Evolutionary conservation across 2,797 vertebrate genomes (phyloP), one percentile per base, ranked within the genome.

Genomic region (Coregonus sp.): DNA sequence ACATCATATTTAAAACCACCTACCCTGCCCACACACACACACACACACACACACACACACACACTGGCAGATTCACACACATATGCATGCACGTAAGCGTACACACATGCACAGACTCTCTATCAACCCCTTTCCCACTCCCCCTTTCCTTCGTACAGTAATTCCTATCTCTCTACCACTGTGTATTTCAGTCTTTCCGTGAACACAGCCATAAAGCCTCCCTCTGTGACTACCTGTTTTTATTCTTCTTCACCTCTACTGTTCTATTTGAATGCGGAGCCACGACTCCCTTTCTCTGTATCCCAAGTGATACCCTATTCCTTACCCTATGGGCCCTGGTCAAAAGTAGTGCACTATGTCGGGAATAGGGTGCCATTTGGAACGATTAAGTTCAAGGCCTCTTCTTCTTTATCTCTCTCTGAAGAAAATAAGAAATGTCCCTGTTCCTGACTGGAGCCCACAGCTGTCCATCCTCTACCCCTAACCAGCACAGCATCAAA

Each of bases 201-300:
- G 1, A 85, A 83, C 74, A 86, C 12, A 78, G 85, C 81, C 47
- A 72, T 37, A 68, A 82, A 75, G 81, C 85, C 40, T 47, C 40
- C 9, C 40, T 47, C 40, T 11, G 40, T 70, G 71, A 73, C 20
- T 4, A 61, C 81, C 76, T 47, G 9, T 47, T 77, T 33, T 72
- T 78, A 77, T 76, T 79, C 82, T 89, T 89, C 86, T 78, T 75
- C 75, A 88, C 65, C 83, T 35, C 29, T 77, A 69, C 71, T 76
- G 76, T 84, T 85, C 89, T 81, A 92, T 90, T 86, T 90, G 82
- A 88, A 89, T 89, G 84, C 84, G 82, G 80, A 87, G 76, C 82
- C 56, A 79, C 76, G 80, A 74, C 81, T 83, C 86, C 84, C 74
- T 82, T 78, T 12, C 72, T 78, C 83, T 81, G 40, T 37, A 0